A percentile compares a stretch with the other conserved stretches of the same genome.
Conservation (phyloP, 2,797 vertebrate species). For the Gorsachius magnificus region DNA sequence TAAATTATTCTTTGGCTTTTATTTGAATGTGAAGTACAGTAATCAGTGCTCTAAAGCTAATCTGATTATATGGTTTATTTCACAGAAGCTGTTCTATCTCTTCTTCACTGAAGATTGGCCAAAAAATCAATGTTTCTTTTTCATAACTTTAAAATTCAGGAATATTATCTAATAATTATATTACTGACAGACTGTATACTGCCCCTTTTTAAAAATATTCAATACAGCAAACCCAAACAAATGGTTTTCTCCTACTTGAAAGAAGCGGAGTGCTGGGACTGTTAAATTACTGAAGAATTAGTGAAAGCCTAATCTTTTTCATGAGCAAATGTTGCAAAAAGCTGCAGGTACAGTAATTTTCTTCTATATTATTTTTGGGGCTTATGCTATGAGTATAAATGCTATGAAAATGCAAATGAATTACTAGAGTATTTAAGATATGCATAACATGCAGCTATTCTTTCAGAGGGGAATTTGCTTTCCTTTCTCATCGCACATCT, state of each 20-base stretch:
- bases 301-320: slow-evolving; percentile 6
- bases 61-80: slow-evolving; percentile 56
- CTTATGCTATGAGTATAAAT: neutral
- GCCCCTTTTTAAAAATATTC: neutral
- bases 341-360: slow-evolving; percentile 30
- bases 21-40: slow-evolving; percentile 35
- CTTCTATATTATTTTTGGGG: neutral
- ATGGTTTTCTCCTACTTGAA: neutral
- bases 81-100: slow-evolving; percentile 16
- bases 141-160: slow-evolving; percentile 20
- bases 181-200: neutral
- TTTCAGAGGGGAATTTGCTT: neutral
- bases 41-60: slow-evolving; percentile 63
- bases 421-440: neutral
- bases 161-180: slow-evolving; percentile 15
- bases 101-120: slow-evolving; percentile 3
- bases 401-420: slow-evolving; percentile 34
- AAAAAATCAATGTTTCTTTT: neutral
- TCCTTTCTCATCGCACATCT: neutral
- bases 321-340: neutral
- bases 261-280: neutral
- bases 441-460: neutral
- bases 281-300: slow-evolving; percentile 24
- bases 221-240: neutral
- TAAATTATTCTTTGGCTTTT: slow-evolving; percentile 27